These are phyloP conservation scores for Silurus meridionalis DNA, from an alignment of 2,113 vertebrate genomes.

Conservation along the genomic window DNA sequence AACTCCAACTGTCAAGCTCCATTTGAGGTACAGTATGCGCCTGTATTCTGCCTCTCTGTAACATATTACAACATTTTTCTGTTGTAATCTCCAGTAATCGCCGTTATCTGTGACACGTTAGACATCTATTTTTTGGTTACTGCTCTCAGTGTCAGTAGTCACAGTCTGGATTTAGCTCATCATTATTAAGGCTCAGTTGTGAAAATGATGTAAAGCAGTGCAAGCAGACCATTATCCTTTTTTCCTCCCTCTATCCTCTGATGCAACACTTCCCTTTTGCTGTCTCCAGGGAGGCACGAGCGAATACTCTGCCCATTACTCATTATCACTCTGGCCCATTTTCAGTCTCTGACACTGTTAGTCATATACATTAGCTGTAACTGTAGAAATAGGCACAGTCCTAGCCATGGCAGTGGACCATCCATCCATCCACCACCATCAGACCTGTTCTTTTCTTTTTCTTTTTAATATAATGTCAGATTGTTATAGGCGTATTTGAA, in stretches of 20 bases:
- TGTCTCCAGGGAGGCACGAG: constrained; percentile 34
- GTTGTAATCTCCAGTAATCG: not conserved
- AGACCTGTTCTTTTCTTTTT: not conserved
- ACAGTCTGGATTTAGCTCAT: not conserved
- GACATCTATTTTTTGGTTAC: not conserved
- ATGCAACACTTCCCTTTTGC: constrained; percentile 47
- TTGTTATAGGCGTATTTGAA: not conserved
- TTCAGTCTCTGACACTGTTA: constrained; percentile 29
- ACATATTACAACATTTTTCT: not conserved
- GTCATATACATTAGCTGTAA: constrained; percentile 24
- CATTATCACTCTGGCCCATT: constrained; percentile 38
- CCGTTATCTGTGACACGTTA: not conserved
- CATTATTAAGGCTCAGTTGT: not conserved
- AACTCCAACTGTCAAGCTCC: not conserved
- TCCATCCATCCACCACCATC: not conserved
- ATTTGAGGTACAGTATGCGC: not conserved
- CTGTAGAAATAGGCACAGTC: not conserved
- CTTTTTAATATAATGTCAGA: not conserved
- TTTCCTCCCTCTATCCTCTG: constrained; percentile 36
- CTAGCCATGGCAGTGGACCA: not conserved
- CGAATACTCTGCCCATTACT: constrained; percentile 22
- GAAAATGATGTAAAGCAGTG: constrained; percentile 59
- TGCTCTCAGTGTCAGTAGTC: not conserved
- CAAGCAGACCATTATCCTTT: constrained; percentile 37
- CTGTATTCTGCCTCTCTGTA: not conserved